phyloP scores from a whole-genome alignment of 2,888 invertebrate species.

The Poecilobothrus nobilitatus region DNA sequence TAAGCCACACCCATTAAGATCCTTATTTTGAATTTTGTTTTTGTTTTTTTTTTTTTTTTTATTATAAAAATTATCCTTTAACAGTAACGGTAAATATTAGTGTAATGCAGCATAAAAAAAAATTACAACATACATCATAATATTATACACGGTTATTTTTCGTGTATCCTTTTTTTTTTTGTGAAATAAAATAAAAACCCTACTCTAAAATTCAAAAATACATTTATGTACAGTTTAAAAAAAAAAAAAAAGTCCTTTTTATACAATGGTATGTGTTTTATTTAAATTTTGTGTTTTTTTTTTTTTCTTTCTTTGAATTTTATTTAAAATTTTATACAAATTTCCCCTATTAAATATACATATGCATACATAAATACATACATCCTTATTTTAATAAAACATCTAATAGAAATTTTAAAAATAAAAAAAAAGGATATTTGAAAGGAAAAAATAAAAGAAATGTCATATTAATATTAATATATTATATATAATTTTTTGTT shows the following conservation, averaged over 20 bases:
- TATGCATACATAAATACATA: background rate
- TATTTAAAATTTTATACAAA: background rate
- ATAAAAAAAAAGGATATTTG: too few relatives aligned
- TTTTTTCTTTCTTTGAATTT: background rate
- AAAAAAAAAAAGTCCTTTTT: background rate
- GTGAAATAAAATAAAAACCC: background rate
- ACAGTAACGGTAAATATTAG: background rate
- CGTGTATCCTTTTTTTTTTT: background rate
- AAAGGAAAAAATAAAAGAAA: too few relatives aligned
- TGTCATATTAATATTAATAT: too few relatives aligned
- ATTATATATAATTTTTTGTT: too few relatives aligned
- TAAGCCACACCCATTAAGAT: slow-evolving; percentile 2
- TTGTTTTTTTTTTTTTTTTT: too few relatives aligned
- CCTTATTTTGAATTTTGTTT: too few relatives aligned
- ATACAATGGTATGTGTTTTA: background rate
- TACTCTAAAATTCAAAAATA: slow-evolving; percentile 3
- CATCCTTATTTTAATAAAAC: too few relatives aligned
- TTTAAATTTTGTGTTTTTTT: too few relatives aligned
- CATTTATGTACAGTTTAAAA: background rate
- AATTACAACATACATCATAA: background rate
- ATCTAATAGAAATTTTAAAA: too few relatives aligned
- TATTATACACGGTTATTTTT: background rate
- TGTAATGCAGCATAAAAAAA: background rate
- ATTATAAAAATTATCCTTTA: background rate
- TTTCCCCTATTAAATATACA: background rate